Conservation (phyloP, 2,888 invertebrate genomes). For the Scaptomyza caliginosa region DNA sequence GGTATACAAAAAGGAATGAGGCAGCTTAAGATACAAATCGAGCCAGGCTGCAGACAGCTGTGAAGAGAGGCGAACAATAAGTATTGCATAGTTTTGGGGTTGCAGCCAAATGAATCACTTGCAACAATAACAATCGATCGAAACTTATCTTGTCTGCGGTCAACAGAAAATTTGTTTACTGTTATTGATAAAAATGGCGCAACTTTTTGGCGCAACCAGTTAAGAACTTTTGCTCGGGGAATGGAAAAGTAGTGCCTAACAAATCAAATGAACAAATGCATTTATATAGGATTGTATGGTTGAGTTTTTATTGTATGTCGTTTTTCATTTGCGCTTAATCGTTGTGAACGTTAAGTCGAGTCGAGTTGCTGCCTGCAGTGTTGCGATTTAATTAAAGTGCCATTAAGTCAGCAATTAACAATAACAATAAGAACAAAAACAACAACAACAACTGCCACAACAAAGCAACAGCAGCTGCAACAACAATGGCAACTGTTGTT, state of each 20-base stretch:
- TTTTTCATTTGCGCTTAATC: constrained; percentile 31
- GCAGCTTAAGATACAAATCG: constrained; percentile 24
- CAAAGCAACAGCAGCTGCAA: constrained; percentile 40
- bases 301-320: neutral
- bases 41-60: constrained; percentile 33
- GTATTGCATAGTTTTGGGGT: constrained; percentile 47
- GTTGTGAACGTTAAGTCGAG: constrained; percentile 17
- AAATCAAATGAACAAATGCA: constrained; percentile 1
- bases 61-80: constrained; percentile 29
- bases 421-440: constrained; percentile 56
- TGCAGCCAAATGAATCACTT: constrained; percentile 46
- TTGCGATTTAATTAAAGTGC: constrained; percentile 83
- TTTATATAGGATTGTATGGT: neutral
- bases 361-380: constrained; percentile 57
- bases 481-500: constrained; percentile 47
- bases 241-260: neutral
- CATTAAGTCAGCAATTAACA: constrained; percentile 83
- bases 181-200: constrained; percentile 61
- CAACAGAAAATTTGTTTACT: constrained; percentile 47
- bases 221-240: constrained; percentile 32
- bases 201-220: constrained; percentile 49
- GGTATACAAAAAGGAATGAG: neutral
- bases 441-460: constrained; percentile 42
- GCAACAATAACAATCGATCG: constrained; percentile 7
- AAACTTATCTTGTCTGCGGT: constrained; percentile 55